Evolutionary conservation across 2,888 invertebrate genomes (phyloP).

Genomic region (Epinotia demarniana): DNA sequence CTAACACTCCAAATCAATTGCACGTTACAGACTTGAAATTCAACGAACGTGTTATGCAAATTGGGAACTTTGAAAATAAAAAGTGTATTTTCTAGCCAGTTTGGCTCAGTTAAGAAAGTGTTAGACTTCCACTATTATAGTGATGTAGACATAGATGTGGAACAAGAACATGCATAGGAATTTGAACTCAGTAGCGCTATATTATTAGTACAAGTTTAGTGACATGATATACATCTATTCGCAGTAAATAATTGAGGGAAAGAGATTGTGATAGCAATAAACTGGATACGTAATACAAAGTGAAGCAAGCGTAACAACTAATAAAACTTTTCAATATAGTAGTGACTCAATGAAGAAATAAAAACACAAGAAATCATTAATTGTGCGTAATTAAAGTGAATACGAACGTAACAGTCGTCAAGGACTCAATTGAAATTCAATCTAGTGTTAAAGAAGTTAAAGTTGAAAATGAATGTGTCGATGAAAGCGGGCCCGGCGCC

Average conservation of each 20-base stretch:
- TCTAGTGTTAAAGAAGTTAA: slow-evolving; percentile 26
- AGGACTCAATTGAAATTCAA: slow-evolving; percentile 15
- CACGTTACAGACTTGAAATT: slow-evolving; percentile 7
- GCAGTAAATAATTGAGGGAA: background rate
- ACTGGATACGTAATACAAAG: background rate
- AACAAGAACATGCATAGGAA: slow-evolving; percentile 2
- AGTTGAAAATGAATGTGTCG: slow-evolving; percentile 68
- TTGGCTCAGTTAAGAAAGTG: background rate
- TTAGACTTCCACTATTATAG: slow-evolving; percentile 10
- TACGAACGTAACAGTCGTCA: background rate
- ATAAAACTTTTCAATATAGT: background rate
- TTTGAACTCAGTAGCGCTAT: slow-evolving; percentile 3
- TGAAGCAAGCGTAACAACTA: background rate
- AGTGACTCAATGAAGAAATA: background rate
- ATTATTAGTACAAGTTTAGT: background rate
- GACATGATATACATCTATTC: background rate
- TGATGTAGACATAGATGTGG: slow-evolving; percentile 5
- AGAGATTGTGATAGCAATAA: background rate
- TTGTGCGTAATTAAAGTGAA: background rate
- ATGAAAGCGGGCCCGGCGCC: slow-evolving; percentile 78
- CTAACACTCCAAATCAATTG: slow-evolving; percentile 7
- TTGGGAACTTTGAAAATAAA: slow-evolving; percentile 4
- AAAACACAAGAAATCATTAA: background rate
- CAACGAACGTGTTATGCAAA: slow-evolving; percentile 20
- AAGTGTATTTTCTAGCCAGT: slow-evolving; percentile 3